These are phyloP conservation scores for Atrichornis clamosus DNA, from an alignment of 2,113 vertebrate genomes.

Conservation along the genomic window DNA sequence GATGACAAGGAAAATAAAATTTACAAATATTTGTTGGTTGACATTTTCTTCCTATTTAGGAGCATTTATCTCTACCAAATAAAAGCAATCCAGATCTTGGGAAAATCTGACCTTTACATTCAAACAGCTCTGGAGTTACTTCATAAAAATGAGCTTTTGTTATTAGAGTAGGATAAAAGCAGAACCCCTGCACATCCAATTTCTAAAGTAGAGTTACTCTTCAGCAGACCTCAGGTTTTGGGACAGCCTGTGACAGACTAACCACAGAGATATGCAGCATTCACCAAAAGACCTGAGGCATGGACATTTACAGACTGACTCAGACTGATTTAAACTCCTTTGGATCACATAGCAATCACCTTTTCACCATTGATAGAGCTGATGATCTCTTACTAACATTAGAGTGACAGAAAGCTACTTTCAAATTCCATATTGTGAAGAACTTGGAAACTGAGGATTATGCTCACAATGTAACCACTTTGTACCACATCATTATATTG, in stretches of 20 bases:
- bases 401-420: neutral
- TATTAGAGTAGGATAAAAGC: neutral
- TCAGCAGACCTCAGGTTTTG: neutral
- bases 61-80: neutral
- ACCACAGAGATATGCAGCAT: neutral
- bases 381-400: neutral
- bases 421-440: neutral
- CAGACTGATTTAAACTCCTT: neutral
- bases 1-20: neutral
- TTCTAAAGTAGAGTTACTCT: neutral
- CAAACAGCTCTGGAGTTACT: rapidly evolving
- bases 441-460: neutral
- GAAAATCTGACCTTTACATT: neutral
- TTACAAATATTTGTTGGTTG: neutral
- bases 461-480: neutral
- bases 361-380: neutral
- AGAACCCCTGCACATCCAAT: rapidly evolving
- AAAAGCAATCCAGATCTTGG: neutral
- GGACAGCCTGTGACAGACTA: neutral
- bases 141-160: neutral
- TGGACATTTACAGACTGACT: neutral
- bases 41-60: neutral
- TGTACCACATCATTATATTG: neutral
- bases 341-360: neutral
- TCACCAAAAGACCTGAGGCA: neutral